These are phyloP conservation scores for Anas bernieri DNA, from an alignment of 2,797 vertebrate species.

Conservation along the genomic window DNA sequence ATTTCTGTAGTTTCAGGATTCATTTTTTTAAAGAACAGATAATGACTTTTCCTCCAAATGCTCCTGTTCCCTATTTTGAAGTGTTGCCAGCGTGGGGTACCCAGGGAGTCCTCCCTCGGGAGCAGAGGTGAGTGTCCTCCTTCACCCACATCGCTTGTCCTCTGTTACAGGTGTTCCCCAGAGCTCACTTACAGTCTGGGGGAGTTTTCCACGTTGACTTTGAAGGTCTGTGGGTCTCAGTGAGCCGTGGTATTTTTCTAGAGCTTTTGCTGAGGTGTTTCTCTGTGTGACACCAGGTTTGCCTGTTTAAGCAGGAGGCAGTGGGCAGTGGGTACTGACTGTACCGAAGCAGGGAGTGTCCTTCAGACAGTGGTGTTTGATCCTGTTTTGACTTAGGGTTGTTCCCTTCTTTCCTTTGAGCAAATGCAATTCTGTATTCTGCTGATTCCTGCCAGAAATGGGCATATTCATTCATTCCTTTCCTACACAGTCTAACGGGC, in stretches of 20 bases:
- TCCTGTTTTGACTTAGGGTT: not conserved
- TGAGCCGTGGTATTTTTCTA: not conserved
- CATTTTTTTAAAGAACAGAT: not conserved
- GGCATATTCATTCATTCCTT: not conserved
- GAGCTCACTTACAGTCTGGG: not conserved
- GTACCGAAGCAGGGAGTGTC: not conserved
- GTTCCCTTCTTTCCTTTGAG: not conserved
- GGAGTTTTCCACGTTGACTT: not conserved
- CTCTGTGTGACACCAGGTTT: not conserved
- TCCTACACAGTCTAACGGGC: not conserved
- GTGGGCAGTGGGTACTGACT: not conserved
- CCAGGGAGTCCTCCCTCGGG: not conserved
- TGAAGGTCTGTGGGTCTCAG: not conserved
- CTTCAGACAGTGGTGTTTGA: not conserved
- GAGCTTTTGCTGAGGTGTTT: not conserved
- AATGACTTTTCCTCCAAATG: not conserved
- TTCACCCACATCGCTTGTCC: not conserved
- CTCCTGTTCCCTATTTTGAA: not conserved
- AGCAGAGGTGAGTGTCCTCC: not conserved
- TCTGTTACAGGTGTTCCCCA: not conserved
- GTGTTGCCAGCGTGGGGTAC: not conserved
- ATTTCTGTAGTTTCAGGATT: not conserved
- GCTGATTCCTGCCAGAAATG: not conserved
- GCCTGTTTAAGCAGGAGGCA: not conserved
- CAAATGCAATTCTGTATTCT: not conserved